Conservation (phyloP, 2,888 invertebrate species). For the Ennomos quercinarius region DNA sequence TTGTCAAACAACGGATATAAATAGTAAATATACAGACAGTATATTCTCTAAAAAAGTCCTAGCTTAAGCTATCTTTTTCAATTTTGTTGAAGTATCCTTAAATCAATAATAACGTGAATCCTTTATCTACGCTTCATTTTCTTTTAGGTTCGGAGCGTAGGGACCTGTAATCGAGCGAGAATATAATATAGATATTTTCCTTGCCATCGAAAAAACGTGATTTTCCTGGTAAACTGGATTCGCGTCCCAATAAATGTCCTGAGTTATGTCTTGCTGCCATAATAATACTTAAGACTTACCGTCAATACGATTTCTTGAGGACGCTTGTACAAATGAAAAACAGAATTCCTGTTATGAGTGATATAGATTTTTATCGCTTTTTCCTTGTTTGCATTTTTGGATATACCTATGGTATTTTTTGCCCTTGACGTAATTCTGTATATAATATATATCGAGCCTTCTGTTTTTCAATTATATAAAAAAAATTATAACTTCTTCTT, state of each 20-base stretch:
- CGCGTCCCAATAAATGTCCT: slow-evolving; percentile 61
- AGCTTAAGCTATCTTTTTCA: slow-evolving; percentile 36
- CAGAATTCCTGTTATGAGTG: no score
- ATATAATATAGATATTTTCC: slow-evolving; percentile 61
- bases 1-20: not conserved
- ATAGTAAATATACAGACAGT: slow-evolving; percentile 1
- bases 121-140: slow-evolving; percentile 66
- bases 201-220: slow-evolving; percentile 46
- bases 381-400: no score
- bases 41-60: slow-evolving; percentile 10
- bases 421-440: no score
- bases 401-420: no score
- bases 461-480: no score
- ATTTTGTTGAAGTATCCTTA: slow-evolving; percentile 43
- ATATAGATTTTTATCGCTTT: no score
- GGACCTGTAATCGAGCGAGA: slow-evolving; percentile 63
- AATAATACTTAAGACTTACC: slow-evolving; percentile 59
- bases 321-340: slow-evolving; percentile 35
- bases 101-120: slow-evolving; percentile 54
- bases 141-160: slow-evolving; percentile 58
- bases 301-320: slow-evolving; percentile 43
- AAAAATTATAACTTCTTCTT: no score
- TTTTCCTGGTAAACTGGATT: slow-evolving; percentile 54
- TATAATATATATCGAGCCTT: no score
- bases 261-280: slow-evolving; percentile 62